Percentiles rank a stretch among this genome's conserved stretches.
These are phyloP conservation scores for Nixonia krombeini DNA, from an alignment of 1,140 invertebrate genomes.

Conservation along the genomic window DNA sequence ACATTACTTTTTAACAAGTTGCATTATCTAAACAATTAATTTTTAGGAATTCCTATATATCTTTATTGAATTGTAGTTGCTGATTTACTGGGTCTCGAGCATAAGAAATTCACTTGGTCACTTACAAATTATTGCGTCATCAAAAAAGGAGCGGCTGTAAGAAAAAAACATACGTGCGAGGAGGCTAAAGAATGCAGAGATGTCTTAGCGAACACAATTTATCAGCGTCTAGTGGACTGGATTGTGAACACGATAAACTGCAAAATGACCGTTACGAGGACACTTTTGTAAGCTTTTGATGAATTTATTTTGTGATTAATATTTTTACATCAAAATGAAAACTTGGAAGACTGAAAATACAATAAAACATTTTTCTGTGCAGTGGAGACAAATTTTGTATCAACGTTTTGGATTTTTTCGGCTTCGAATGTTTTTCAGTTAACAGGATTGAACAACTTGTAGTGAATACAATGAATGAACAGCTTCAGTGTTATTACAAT, in stretches of 20 bases:
- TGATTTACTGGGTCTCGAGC: conserved; percentile 81
- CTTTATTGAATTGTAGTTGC: conserved; percentile 74
- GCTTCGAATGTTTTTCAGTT: conserved; percentile 90
- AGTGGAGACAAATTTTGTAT: conserved; percentile 87
- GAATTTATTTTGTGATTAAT: too few species aligned
- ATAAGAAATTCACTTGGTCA: conserved; percentile 87
- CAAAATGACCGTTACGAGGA: conserved; percentile 82
- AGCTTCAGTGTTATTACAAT: conserved; percentile 90
- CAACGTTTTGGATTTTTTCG: conserved; percentile 88
- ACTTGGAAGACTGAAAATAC: too few species aligned
- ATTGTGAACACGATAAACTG: conserved; percentile 88
- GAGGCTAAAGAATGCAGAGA: conserved; percentile 84
- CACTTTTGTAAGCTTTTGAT: conserved; percentile 88
- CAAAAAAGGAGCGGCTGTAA: conserved; percentile 83
- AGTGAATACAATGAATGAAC: conserved; percentile 90
- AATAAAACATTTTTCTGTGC: too few species aligned
- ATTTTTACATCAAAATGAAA: too few species aligned
- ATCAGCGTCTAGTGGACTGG: conserved; percentile 89
- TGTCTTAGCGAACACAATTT: conserved; percentile 83
- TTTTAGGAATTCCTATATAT: conserved; percentile 18
- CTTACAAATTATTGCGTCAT: conserved; percentile 89
- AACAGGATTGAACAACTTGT: conserved; percentile 91
- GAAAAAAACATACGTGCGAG: conserved; percentile 80
- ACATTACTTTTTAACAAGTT: too few species aligned
- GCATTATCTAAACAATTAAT: too few species aligned